Evolutionary conservation across 2,888 invertebrate genomes (phyloP).

Genomic region (Xanthostigma xanthostigma): DNA sequence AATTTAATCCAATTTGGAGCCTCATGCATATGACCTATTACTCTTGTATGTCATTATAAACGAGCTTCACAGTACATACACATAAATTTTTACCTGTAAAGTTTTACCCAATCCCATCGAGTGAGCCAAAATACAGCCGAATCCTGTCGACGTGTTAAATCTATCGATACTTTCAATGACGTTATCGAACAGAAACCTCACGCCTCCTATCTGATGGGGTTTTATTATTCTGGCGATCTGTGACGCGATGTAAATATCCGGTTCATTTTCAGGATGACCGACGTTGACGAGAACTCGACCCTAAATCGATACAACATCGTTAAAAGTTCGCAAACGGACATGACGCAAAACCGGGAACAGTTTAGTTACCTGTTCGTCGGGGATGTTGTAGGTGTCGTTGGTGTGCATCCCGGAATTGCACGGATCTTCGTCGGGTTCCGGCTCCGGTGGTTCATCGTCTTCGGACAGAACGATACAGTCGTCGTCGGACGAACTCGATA

Average conservation of each 20-base stretch:
- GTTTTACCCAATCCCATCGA: slow-evolving; percentile 99
- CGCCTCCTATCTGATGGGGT: slow-evolving; percentile 72
- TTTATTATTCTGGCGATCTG: slow-evolving; percentile 84
- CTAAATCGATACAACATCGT: too few species aligned
- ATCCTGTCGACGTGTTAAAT: slow-evolving; percentile 70
- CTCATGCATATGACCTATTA: too few species aligned
- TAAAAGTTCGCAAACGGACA: too few species aligned
- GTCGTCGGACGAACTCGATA: slow-evolving; percentile 62
- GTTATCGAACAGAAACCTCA: slow-evolving; percentile 88
- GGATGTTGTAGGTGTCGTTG: slow-evolving; percentile 80
- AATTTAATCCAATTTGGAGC: too few species aligned
- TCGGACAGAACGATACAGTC: slow-evolving; percentile 81
- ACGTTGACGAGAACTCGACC: slow-evolving; percentile 88
- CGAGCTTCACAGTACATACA: too few species aligned
- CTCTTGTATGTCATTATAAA: slow-evolving; percentile 1
- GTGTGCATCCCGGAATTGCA: slow-evolving; percentile 85
- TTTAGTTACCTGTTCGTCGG: slow-evolving; percentile 51
- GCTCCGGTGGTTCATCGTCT: slow-evolving; percentile 62
- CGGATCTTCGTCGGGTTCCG: slow-evolving; percentile 73
- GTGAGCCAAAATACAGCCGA: slow-evolving; percentile 96
- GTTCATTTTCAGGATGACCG: slow-evolving; percentile 80
- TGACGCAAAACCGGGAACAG: too few species aligned
- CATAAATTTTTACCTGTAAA: slow-evolving; percentile 52
- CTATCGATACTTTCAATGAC: slow-evolving; percentile 85
- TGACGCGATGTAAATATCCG: slow-evolving; percentile 82